Evolutionary conservation across 2,113 vertebrate genomes (phyloP), one percentile per base, ranked within the genome.

Genomic region (Hippocampus abdominalis): DNA sequence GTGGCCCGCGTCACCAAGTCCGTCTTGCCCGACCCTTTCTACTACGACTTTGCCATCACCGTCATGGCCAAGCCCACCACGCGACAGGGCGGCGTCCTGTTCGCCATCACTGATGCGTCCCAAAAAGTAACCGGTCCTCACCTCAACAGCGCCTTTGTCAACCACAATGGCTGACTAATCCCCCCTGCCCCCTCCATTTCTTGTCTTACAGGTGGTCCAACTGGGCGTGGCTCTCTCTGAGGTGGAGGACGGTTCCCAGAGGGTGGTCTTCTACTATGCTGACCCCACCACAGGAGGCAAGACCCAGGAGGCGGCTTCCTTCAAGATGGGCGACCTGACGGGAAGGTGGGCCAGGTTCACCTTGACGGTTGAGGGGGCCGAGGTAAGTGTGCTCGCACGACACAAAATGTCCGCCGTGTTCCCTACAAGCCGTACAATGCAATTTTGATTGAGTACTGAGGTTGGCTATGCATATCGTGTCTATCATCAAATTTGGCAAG

Each of bases 331-430:
- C 0, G 92, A 95, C 81, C 92, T 98, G 92, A 96, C 96, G 13
- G 94, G 94, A 59, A 91, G 86, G 69, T 99, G 97, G 97, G 96
- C 91, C 5, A 92, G 86, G 40, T 96, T 99, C 69, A 93, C 93
- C 0, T 81, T 98, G 84, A 89, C 90, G 0, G 82, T 98, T 4
- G 92, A 95, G 82, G 95, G 86, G 0, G 80, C 93, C 5, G 86
- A 94, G 79, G 89, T 90, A 66, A 42, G 80, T 70, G 1, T 4
- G 16, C 1, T 36, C 39, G 39, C 32, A 21, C 10, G 16, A 16
- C 63, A 10, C 40, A 44, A 49, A 18, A 66, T 8, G 36, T 15
- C n/a, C 10, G 23, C n/a, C 21, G 9, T 56, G 8, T 32, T 16
- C 6, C 27, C 25, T 59, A 20, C 25, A 59, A 59, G 21, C 56